These are phyloP conservation scores for Listrodromus nycthemerus DNA, from an alignment of 2,888 invertebrate species.

Conservation along the genomic window DNA sequence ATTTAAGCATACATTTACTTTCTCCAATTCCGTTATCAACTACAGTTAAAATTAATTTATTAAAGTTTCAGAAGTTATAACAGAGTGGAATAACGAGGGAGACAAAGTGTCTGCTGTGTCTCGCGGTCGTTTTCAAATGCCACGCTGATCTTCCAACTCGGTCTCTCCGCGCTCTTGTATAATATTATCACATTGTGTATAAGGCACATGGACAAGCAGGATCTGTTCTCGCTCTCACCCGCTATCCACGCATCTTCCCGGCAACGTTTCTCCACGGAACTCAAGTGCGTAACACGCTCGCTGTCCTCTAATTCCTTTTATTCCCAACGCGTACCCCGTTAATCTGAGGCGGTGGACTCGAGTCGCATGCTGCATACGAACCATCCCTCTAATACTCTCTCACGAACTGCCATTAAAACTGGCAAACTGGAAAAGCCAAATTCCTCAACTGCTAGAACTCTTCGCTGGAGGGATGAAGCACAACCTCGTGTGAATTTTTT, in stretches of 20 bases:
- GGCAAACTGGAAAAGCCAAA: slow-evolving; percentile 57
- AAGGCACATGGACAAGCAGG: slow-evolving; percentile 26
- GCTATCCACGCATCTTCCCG: slow-evolving; percentile 10
- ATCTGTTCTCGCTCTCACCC: slow-evolving; percentile 27
- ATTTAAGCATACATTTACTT: not conserved
- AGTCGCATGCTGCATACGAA: slow-evolving; percentile 51
- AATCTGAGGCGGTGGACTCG: slow-evolving; percentile 71
- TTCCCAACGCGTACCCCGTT: slow-evolving; percentile 74
- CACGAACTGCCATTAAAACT: slow-evolving; percentile 62
- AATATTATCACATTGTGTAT: slow-evolving; percentile 44
- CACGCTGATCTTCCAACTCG: slow-evolving; percentile 39
- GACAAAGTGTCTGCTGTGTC: slow-evolving; percentile 11
- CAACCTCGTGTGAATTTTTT: not conserved
- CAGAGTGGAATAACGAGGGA: not conserved
- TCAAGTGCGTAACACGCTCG: slow-evolving; percentile 43
- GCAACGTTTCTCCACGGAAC: slow-evolving; percentile 46
- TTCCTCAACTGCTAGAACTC: slow-evolving; percentile 23
- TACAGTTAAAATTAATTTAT: slow-evolving; percentile 41
- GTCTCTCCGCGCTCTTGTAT: slow-evolving; percentile 22
- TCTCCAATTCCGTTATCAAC: slow-evolving; percentile 14
- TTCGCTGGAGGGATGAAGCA: slow-evolving; percentile 36
- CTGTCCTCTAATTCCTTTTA: slow-evolving; percentile 72
- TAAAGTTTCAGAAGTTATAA: slow-evolving; percentile 24
- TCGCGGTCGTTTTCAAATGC: slow-evolving; percentile 39
- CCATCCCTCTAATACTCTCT: slow-evolving; percentile 43